These are phyloP conservation scores for Rhopilema esculentum DNA, from an alignment of 30 jellyfish, hydroid and myxozoan genomes.

Conservation along the genomic window DNA sequence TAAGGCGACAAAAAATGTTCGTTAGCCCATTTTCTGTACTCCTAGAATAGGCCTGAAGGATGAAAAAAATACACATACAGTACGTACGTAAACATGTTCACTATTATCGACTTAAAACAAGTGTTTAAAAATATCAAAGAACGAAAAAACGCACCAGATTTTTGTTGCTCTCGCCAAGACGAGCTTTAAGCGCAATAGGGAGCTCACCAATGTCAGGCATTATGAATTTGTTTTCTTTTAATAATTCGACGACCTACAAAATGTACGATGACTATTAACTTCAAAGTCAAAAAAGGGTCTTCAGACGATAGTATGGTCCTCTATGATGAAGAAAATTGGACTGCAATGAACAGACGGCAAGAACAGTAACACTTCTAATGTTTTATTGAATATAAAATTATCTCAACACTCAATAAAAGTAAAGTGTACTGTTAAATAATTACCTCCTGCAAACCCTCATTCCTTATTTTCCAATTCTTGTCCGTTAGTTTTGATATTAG, in stretches of 20 bases:
- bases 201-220: constrained; percentile 88
- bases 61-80: no score
- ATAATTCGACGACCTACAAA: constrained; percentile 66
- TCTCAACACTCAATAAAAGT: no score
- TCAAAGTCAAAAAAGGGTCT: background rate
- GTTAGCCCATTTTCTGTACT: background rate
- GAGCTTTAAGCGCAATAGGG: constrained; percentile 70
- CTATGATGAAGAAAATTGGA: background rate
- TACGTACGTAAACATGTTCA: no score
- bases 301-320: background rate
- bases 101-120: no score
- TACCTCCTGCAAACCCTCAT: constrained; percentile 93
- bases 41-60: no score
- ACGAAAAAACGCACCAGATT: constrained; percentile 52
- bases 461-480: constrained; percentile 93
- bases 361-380: no score
- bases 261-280: background rate
- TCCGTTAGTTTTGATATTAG: constrained; percentile 71
- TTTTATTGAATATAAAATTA: background rate
- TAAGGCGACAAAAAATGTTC: background rate
- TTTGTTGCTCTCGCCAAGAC: constrained; percentile 87
- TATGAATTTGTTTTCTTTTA: constrained; percentile 79
- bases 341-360: no score
- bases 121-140: background rate
- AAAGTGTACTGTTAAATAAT: background rate